Conservation (phyloP, 2,113 vertebrate genomes). For the Erythrocebus patas region DNA sequence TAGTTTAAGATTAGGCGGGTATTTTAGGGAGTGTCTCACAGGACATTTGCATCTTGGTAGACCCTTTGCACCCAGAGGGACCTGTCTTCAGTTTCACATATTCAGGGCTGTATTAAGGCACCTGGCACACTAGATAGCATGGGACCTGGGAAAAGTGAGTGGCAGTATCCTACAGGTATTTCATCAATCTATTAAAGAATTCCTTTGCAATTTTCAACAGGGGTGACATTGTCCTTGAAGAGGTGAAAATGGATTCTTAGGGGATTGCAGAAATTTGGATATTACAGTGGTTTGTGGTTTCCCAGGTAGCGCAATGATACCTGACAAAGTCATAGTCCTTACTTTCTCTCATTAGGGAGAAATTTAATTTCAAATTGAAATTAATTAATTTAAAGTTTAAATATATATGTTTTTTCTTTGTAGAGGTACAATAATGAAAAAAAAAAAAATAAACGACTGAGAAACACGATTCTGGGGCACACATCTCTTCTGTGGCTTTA, state of each 20-base stretch:
- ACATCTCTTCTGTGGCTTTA: background rate
- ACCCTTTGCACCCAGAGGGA: background rate
- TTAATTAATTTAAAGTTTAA: slow-evolving; percentile 37
- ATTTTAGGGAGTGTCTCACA: background rate
- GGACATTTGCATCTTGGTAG: background rate
- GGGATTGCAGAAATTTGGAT: background rate
- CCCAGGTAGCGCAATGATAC: background rate
- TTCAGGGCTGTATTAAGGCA: background rate
- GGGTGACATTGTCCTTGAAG: background rate
- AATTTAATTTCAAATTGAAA: slow-evolving; percentile 31
- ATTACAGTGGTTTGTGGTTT: background rate
- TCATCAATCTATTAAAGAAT: background rate
- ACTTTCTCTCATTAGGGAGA: background rate
- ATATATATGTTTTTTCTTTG: background rate
- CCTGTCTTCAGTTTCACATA: background rate
- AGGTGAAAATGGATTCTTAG: background rate
- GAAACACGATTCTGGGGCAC: background rate
- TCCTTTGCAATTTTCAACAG: background rate
- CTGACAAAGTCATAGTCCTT: background rate
- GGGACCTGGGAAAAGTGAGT: background rate
- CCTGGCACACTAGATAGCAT: background rate
- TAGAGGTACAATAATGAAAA: background rate
- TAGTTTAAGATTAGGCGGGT: background rate
- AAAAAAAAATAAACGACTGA: background rate
- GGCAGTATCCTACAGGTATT: background rate